A percentile compares a stretch with the other conserved stretches of the same genome.
Conservation (phyloP, 2,797 vertebrate genomes). For the Syngnathus acus region DNA sequence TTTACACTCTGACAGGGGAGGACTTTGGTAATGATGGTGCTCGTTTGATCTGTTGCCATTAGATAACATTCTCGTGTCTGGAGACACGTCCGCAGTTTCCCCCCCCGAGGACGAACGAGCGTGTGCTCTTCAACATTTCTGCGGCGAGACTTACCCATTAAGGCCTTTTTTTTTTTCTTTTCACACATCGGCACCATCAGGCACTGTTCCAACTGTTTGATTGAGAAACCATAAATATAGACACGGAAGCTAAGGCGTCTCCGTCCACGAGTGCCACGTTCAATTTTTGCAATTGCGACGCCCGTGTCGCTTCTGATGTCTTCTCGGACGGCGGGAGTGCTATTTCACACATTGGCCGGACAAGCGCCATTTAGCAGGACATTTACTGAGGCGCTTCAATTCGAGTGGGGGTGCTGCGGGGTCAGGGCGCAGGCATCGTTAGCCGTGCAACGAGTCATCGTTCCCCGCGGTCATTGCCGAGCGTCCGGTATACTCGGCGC, state of each 20-base stretch:
- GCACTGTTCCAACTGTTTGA: not conserved
- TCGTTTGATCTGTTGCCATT: slow-evolving; percentile 58
- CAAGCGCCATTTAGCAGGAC: slow-evolving; percentile 66
- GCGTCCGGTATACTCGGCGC: slow-evolving; percentile 16
- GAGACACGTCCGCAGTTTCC: slow-evolving; percentile 37
- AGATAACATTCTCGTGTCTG: slow-evolving; percentile 52
- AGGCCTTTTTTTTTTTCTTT: not conserved
- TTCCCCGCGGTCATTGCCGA: slow-evolving; percentile 50
- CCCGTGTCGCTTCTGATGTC: not conserved
- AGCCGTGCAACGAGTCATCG: slow-evolving; percentile 60
- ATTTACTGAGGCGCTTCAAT: slow-evolving; percentile 58
- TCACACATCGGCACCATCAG: not conserved
- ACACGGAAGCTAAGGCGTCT: too few relatives aligned
- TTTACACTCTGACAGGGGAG: slow-evolving; percentile 36
- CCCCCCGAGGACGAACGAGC: not conserved
- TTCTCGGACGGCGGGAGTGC: slow-evolving; percentile 35
- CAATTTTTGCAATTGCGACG: not conserved
- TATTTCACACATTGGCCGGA: slow-evolving; percentile 58
- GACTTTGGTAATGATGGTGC: slow-evolving; percentile 48
- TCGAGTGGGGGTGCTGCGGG: slow-evolving; percentile 42
- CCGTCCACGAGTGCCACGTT: not conserved
- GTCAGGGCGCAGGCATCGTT: slow-evolving; percentile 58
- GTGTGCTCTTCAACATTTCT: not conserved
- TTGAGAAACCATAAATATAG: too few relatives aligned
- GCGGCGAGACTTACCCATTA: not conserved